Percentiles rank a stretch among this genome's conserved stretches.
These are phyloP conservation scores for Pedetes capensis DNA, from an alignment of 2,113 vertebrate species.

Conservation along the genomic window DNA sequence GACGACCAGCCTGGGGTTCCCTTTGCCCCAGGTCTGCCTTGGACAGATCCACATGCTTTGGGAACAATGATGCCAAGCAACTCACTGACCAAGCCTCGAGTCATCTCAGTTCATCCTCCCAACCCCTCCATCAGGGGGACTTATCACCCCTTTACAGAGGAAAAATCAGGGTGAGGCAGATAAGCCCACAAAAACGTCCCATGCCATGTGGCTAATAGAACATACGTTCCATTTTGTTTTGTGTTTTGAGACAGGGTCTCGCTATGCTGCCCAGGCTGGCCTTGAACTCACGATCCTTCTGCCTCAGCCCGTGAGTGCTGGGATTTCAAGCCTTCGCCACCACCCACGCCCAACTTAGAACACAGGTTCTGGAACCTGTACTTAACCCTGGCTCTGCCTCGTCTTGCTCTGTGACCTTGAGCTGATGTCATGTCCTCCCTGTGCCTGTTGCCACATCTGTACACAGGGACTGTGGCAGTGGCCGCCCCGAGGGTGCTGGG, in stretches of 20 bases:
- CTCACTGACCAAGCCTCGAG: neutral
- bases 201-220: neutral
- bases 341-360: too few relatives aligned
- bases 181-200: fast-evolving
- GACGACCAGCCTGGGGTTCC: fast-evolving
- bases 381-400: neutral
- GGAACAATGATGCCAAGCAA: neutral
- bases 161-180: neutral
- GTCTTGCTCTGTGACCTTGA: neutral
- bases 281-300: too few relatives aligned
- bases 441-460: neutral
- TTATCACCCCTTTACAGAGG: neutral
- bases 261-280: neutral
- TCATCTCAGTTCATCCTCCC: neutral
- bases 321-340: neutral
- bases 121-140: fast-evolving
- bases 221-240: neutral
- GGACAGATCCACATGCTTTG: neutral
- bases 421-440: neutral
- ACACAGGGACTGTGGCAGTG: neutral
- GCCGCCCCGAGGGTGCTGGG: neutral
- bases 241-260: neutral
- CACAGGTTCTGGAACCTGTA: neutral
- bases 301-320: neutral
- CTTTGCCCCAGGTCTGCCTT: neutral